Evolutionary conservation across 2,888 invertebrate species (phyloP), one percentile per base, ranked within the genome.

Genomic region (Melinaea menophilus): DNA sequence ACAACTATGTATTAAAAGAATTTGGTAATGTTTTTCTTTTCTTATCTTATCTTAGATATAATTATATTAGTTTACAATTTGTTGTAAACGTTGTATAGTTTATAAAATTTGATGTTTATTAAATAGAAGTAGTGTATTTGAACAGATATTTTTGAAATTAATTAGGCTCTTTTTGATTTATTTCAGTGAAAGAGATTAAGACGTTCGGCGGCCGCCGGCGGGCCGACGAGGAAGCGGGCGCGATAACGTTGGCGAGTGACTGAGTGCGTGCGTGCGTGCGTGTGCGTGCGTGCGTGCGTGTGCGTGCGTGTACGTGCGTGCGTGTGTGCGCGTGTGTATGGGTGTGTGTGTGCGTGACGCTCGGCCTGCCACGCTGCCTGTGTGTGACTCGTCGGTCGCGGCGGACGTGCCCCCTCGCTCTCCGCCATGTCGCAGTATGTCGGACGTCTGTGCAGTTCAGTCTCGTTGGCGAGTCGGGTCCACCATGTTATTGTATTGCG

Each of bases 101-200:
- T 58, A 37, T 64, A 63, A 33, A 60, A 60, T 58, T 57, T 57
- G 35, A 55, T 51, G 59, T 72, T 74, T 73, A 74, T 54, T 22
- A 22, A 22, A 22, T 22, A 22, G 22, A 22, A 22, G 22, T 22
- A 22, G 22, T 22, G 22, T 22, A 22, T 22, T 22, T 22, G 22
- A 22, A 22, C 22, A 22, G 22, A 22, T 22, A 22, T 22, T 22
- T 22, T 22, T 22, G 22, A 22, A 22, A 22, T 22, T 22, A 22
- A 22, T 22, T 22, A 22, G 22, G 22, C 22, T 22, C 22, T 22
- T 22, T 22, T 22, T 22, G 22, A 22, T 22, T 69, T 70, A 73
- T 78, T 75, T 2, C 88, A 89, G 89, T 89, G 89, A 89, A 88
- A 88, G 82, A 83, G 84, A 85, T 79, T 80, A 77, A 82, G 84